A percentile compares a stretch with the other conserved stretches of the same genome.
These are phyloP conservation scores for Callospermophilus lateralis DNA, from an alignment of 2,113 vertebrate genomes.

Conservation along the genomic window DNA sequence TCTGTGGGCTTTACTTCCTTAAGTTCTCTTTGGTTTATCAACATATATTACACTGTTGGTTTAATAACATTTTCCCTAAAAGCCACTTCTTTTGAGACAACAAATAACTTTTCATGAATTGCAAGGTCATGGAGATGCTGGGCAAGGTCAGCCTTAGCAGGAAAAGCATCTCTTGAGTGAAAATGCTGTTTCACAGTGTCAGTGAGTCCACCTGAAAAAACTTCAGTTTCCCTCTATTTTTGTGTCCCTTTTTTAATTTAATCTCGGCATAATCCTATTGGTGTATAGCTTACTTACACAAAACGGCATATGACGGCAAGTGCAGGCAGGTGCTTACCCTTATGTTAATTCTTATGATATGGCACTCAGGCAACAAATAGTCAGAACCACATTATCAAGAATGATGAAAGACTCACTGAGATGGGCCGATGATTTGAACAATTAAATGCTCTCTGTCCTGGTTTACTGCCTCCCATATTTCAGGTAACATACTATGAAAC, in stretches of 20 bases:
- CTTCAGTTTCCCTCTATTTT: slow-evolving; percentile 59
- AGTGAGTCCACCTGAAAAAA: slow-evolving; percentile 58
- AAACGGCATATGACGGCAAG: slow-evolving; percentile 72
- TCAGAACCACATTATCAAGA: slow-evolving; percentile 83
- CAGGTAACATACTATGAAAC: slow-evolving; percentile 64
- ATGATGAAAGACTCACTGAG: slow-evolving; percentile 75
- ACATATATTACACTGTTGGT: not conserved
- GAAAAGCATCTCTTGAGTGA: slow-evolving; percentile 50
- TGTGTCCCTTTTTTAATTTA: slow-evolving; percentile 82
- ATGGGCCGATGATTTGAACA: slow-evolving; percentile 75
- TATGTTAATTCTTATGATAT: slow-evolving; percentile 73
- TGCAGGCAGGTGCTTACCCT: slow-evolving; percentile 74
- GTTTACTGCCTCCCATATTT: slow-evolving; percentile 82
- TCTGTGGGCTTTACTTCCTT: not conserved
- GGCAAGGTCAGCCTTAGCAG: not conserved
- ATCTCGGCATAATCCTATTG: slow-evolving; percentile 70
- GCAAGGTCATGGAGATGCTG: not conserved
- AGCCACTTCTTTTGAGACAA: slow-evolving; percentile 40
- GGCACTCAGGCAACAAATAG: slow-evolving; percentile 73
- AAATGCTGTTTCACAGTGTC: slow-evolving; percentile 67
- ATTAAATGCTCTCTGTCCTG: slow-evolving; percentile 79
- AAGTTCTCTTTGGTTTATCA: slow-evolving; percentile 57
- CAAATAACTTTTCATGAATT: not conserved
- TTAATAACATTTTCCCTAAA: slow-evolving; percentile 54
- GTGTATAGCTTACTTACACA: slow-evolving; percentile 82